Evolutionary conservation across 1,140 invertebrate genomes (phyloP).

Genomic region (Drosophila miranda): DNA sequence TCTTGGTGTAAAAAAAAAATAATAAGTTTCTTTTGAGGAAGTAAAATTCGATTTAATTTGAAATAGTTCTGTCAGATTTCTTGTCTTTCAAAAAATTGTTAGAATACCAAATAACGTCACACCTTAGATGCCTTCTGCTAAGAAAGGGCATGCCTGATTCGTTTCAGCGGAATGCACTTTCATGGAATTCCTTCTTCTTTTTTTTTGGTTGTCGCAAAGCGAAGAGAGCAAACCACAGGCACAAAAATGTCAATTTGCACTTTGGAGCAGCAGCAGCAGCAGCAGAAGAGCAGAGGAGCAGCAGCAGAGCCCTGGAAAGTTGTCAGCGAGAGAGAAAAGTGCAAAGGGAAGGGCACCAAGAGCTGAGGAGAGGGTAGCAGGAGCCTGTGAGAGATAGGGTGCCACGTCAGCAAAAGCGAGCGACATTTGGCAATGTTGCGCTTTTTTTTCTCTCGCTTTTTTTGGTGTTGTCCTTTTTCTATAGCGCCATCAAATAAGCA

Average conservation of each 20-base stretch:
- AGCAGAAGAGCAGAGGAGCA: slow-evolving; percentile 23
- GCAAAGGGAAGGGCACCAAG: slow-evolving; percentile 15
- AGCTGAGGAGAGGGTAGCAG: background rate
- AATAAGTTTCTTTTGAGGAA: too few species aligned
- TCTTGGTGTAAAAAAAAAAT: too few species aligned
- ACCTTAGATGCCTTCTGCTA: too few species aligned
- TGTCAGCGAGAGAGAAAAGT: slow-evolving; percentile 36
- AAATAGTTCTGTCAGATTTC: too few species aligned
- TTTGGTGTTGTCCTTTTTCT: slow-evolving; percentile 38
- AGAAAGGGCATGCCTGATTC: too few species aligned
- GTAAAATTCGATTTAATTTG: too few species aligned
- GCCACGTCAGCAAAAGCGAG: slow-evolving; percentile 62
- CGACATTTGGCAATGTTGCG: slow-evolving; percentile 58
- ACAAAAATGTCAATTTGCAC: slow-evolving; percentile 79
- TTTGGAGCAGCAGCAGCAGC: slow-evolving; percentile 53
- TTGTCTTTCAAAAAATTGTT: too few species aligned
- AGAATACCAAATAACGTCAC: too few species aligned
- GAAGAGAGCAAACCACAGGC: slow-evolving; percentile 65
- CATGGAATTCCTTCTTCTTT: background rate
- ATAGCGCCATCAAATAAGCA: slow-evolving; percentile 73
- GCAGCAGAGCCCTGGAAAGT: slow-evolving; percentile 41
- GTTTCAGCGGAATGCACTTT: too few species aligned
- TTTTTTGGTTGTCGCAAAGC: slow-evolving; percentile 4
- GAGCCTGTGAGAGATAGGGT: slow-evolving; percentile 17
- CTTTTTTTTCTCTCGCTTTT: slow-evolving; percentile 23